Base-by-base conservation (phyloP, 2,797 vertebrate species). In the Helarctos malayanus region DNA sequence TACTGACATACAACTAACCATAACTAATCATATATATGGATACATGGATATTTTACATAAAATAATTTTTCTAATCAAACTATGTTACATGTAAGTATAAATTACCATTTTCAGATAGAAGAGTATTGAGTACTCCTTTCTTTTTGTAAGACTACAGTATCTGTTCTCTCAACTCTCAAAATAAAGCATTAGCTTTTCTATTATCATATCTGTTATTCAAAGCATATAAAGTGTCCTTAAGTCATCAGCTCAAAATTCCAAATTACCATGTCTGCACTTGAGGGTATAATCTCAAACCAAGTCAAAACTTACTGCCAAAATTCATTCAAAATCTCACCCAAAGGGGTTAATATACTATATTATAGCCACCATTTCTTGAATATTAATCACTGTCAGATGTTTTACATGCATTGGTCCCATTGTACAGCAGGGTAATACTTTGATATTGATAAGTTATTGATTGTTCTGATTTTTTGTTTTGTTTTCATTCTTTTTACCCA, bases 261-360 rank as follows among this genome's bases (percentile, higher is more conserved):
- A 75, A 76, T 41, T 27, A 88, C n/a, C 32, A 38, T 27, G 11
- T 29, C 23, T 83, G 21, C 8, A 63, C 25, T 91, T 95, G 59
- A 87, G 29, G 21, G 4, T 71, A 38, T 68, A 65, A 82, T 35
- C 49, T 86, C 75, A 21, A 87, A 87, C 41, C 21, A 71, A 27
- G 16, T 83, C 13, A 92, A 94, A 94, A 75, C 81, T 52, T 92
- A 45, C 27, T 79, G 35, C 83, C 69, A 95, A 80, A 75, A 86
- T 56, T 41, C 19, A 94, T 95, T 94, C 73, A 94, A 80, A 75
- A 63, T 81, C 35, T 86, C 61, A 83, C 75, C 38, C 23, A 38
- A 65, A 75, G 61, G 7, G 16, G 3, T 79, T 25, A 95, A 65
- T 65, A 71, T n/a, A 21, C 52, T 81, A 32, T 59, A 78, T 69